phyloP scores from a whole-genome alignment of 2,113 vertebrate species.

The Apus apus region DNA sequence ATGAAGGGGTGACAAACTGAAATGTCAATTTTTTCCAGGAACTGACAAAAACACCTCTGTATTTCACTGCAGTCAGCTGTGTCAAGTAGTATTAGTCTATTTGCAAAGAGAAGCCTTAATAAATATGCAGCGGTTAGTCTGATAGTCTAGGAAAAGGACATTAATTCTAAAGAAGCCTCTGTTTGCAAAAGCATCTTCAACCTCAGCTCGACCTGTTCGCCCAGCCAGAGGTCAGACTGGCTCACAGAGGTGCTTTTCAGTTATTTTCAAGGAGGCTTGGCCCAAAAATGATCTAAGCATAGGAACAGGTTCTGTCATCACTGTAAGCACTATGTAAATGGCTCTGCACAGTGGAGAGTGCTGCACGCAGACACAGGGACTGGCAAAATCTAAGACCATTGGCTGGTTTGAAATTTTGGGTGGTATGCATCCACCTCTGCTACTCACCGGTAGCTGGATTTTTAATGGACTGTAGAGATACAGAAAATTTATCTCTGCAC shows the following conservation, averaged over 20 bases:
- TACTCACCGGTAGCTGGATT: not conserved
- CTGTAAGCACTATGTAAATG: not conserved
- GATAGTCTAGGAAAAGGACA: not conserved
- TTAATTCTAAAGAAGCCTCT: not conserved
- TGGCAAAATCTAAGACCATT: not conserved
- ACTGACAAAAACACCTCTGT: conserved; percentile 48
- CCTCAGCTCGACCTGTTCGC: not conserved
- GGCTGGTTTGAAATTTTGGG: not conserved
- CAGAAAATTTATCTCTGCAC: not conserved
- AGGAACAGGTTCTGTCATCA: not conserved
- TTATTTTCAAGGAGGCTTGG: not conserved
- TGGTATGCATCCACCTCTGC: not conserved
- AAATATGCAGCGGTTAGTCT: not conserved
- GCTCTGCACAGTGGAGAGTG: not conserved
- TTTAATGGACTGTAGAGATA: not conserved
- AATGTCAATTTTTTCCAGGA: conserved; percentile 44
- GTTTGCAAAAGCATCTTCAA: not conserved
- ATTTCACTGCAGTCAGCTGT: conserved; percentile 42
- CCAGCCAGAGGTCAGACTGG: not conserved
- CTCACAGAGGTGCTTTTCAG: conserved; percentile 15
- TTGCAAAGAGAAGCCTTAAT: not conserved
- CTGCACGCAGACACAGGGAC: not conserved
- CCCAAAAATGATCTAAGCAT: not conserved
- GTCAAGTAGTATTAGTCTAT: not conserved
- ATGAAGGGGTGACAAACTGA: conserved; percentile 31